Percentiles rank a stretch among this genome's conserved stretches.
Evolutionary conservation across 2,113 vertebrate species (phyloP).

Genomic region (Hemibagrus wyckioides): DNA sequence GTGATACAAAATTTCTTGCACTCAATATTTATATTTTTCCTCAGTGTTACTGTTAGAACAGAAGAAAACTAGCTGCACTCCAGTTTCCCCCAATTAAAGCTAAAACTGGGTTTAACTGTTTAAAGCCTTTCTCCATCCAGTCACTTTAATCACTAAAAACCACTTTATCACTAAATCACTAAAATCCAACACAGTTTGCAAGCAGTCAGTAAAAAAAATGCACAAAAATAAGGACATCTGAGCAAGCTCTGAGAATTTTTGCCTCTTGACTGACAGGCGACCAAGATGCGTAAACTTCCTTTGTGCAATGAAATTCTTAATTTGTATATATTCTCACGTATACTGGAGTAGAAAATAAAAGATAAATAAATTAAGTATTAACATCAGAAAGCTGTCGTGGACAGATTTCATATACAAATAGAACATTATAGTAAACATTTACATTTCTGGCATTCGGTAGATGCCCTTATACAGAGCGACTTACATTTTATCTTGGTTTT

Average conservation of each 20-base stretch:
- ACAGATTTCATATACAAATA: background rate
- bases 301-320: background rate
- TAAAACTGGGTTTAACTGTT: background rate
- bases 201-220: too few relatives aligned
- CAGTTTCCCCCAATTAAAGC: background rate
- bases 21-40: background rate
- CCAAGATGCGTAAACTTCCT: background rate
- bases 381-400: background rate
- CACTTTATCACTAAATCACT: background rate
- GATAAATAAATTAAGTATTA: background rate
- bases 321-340: background rate
- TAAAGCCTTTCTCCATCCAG: background rate
- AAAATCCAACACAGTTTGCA: background rate
- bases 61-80: background rate
- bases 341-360: background rate
- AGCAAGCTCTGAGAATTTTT: background rate
- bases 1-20: too few relatives aligned
- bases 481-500: too few relatives aligned
- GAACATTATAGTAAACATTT: too few relatives aligned
- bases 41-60: background rate
- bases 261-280: too few relatives aligned
- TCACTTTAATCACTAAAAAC: too few relatives aligned
- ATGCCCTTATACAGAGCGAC: too few relatives aligned
- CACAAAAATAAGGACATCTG: too few relatives aligned
- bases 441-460: too few relatives aligned